Evolutionary conservation across 2,797 vertebrate genomes (phyloP).

Genomic region (Sebastes dallii): DNA sequence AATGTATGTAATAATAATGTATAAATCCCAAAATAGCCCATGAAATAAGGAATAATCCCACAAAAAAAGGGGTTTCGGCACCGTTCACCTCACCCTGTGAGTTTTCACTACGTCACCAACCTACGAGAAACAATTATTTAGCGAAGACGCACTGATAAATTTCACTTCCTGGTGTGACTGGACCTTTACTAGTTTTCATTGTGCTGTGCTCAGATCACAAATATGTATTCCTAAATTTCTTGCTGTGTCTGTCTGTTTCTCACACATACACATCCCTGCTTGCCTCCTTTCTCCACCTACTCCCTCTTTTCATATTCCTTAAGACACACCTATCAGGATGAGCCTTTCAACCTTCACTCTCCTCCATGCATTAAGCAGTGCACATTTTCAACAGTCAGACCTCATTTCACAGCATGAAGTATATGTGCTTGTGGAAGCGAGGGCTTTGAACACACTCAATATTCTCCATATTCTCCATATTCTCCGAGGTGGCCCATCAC

Average conservation of each 20-base stretch:
- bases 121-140: neutral
- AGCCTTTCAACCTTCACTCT: conserved; percentile 41
- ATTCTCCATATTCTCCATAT: conserved; percentile 39
- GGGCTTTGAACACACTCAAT: conserved; percentile 63
- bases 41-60: too few species aligned
- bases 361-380: conserved; percentile 38
- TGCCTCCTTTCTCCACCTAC: neutral
- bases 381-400: conserved; percentile 58
- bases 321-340: conserved; percentile 20
- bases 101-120: neutral
- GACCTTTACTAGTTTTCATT: neutral
- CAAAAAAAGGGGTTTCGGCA: too few species aligned
- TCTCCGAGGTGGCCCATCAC: conserved; percentile 44
- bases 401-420: conserved; percentile 60
- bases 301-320: neutral
- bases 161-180: neutral
- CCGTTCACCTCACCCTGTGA: neutral
- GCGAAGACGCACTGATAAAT: neutral
- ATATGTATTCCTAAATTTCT: conserved; percentile 1
- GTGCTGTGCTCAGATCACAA: neutral
- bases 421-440: conserved; percentile 18
- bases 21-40: too few species aligned
- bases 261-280: neutral
- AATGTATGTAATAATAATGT: too few species aligned
- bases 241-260: neutral